A percentile compares a stretch with the other conserved stretches of the same genome.
These are phyloP conservation scores for Melieria picta DNA, from an alignment of 2,888 invertebrate species.

Conservation along the genomic window DNA sequence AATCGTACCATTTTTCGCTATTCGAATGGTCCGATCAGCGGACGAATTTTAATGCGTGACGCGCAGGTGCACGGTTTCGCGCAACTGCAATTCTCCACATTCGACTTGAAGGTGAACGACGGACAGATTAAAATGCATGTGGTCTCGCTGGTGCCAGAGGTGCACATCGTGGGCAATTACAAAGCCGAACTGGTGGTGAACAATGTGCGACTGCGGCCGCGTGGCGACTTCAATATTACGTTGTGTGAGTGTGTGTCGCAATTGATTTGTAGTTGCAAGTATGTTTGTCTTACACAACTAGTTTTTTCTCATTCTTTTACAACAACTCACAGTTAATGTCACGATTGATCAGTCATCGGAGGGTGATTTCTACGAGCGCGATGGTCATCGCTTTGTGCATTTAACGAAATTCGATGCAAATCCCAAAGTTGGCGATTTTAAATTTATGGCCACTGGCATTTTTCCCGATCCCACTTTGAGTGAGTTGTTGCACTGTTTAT, in stretches of 20 bases:
- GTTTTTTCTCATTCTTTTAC: not conserved
- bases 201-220: conserved; percentile 70
- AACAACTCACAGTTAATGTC: conserved; percentile 48
- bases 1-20: conserved; percentile 58
- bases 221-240: conserved; percentile 70
- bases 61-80: conserved; percentile 70
- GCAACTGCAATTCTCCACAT: conserved; percentile 69
- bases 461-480: conserved; percentile 74
- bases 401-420: conserved; percentile 70
- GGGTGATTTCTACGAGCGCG: conserved; percentile 68
- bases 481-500: conserved; percentile 64
- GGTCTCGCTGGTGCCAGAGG: conserved; percentile 69
- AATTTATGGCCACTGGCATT: conserved; percentile 70
- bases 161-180: conserved; percentile 71
- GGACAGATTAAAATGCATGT: conserved; percentile 66
- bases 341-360: conserved; percentile 51
- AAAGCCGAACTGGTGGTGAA: conserved; percentile 73
- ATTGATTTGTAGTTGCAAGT: not conserved
- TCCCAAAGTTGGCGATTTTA: conserved; percentile 73
- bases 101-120: conserved; percentile 65
- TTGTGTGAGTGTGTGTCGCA: conserved; percentile 68
- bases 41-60: conserved; percentile 66
- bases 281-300: not conserved
- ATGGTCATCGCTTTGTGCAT: conserved; percentile 69
- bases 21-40: conserved; percentile 56